phyloP scores from a whole-genome alignment of 2,113 vertebrate species.

The Deroptyus accipitrinus region DNA sequence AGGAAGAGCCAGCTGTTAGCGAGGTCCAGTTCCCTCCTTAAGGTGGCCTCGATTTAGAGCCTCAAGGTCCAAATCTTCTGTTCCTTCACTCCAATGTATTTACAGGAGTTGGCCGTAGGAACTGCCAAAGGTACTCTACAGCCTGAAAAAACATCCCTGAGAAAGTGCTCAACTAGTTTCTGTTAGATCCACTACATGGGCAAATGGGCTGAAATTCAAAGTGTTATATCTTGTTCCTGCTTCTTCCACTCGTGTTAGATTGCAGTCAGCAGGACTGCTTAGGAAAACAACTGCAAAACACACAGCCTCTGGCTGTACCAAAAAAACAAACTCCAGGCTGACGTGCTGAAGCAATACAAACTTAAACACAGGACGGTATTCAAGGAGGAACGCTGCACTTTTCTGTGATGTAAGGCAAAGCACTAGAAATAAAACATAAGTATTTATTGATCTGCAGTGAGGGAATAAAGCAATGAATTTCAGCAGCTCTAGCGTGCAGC shows the following conservation, averaged over 20 bases:
- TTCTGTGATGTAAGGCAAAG: slow-evolving; percentile 37
- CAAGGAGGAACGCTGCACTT: slow-evolving; percentile 17
- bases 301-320: background rate
- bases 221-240: background rate
- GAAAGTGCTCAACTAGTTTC: background rate
- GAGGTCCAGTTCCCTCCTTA: background rate
- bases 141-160: slow-evolving; percentile 17
- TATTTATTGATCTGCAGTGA: slow-evolving; percentile 68
- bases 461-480: slow-evolving; percentile 65
- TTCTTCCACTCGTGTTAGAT: background rate
- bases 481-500: slow-evolving; percentile 42
- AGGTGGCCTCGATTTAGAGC: background rate
- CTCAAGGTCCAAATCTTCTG: background rate
- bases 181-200: background rate
- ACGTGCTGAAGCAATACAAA: slow-evolving; percentile 10
- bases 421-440: slow-evolving; percentile 55
- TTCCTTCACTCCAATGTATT: background rate
- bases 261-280: background rate
- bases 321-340: slow-evolving; percentile 36
- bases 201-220: background rate
- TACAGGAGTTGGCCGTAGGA: background rate
- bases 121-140: background rate
- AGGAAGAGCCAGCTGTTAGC: background rate
- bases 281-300: background rate
- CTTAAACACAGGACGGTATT: background rate